These are phyloP conservation scores for Ciconia stormi DNA, from an alignment of 2,113 vertebrate genomes.

Conservation along the genomic window DNA sequence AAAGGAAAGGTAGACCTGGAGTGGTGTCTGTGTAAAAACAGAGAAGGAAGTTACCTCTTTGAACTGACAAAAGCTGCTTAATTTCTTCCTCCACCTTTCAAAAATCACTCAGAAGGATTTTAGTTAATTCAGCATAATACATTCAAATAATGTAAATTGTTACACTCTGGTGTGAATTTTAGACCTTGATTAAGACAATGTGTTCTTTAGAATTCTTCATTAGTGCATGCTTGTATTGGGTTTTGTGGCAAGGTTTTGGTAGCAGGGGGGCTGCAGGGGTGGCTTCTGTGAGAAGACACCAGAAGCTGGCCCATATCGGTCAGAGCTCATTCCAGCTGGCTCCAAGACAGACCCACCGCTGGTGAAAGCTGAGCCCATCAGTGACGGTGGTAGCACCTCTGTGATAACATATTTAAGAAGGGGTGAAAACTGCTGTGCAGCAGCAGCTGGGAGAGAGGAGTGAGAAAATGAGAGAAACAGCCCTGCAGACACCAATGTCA, in stretches of 20 bases:
- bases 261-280: not conserved
- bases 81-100: not conserved
- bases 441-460: not conserved
- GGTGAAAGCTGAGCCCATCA: not conserved
- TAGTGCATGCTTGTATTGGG: not conserved
- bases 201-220: not conserved
- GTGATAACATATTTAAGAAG: not conserved
- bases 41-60: not conserved
- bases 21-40: not conserved
- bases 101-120: not conserved
- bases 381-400: accelerated
- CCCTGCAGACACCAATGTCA: not conserved
- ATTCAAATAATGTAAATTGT: not conserved
- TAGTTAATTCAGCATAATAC: not conserved
- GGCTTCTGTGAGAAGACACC: not conserved
- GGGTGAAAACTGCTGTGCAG: accelerated
- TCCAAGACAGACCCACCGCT: accelerated
- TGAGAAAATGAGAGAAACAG: not conserved
- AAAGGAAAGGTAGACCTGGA: too few species aligned
- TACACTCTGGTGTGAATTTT: not conserved
- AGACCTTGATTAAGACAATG: not conserved
- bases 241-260: not conserved
- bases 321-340: accelerated
- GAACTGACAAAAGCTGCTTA: not conserved
- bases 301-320: not conserved